These are phyloP conservation scores for Danionella dracula DNA, from an alignment of 2,797 vertebrate species.

Conservation along the genomic window DNA sequence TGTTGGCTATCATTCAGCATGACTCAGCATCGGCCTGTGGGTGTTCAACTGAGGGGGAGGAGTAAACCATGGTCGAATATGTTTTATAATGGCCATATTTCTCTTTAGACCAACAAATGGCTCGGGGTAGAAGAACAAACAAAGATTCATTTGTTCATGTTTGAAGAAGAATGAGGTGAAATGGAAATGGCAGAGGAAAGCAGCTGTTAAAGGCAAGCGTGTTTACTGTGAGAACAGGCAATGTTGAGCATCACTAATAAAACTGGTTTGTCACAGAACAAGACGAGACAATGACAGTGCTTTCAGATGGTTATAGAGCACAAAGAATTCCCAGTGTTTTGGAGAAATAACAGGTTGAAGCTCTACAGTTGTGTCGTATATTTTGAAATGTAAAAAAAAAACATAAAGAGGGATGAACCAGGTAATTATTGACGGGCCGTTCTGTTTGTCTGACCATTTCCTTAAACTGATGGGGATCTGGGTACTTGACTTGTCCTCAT, in stretches of 20 bases:
- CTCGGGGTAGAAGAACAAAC: neutral
- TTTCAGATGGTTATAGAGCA: no score
- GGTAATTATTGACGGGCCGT: no score
- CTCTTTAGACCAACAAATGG: neutral
- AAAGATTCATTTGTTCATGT: neutral
- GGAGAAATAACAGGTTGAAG: no score
- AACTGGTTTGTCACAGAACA: slow-evolving; percentile 23
- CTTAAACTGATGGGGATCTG: neutral
- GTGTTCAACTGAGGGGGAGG: neutral
- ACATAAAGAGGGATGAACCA: no score
- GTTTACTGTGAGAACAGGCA: no score
- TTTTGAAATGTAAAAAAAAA: no score
- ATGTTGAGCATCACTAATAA: neutral
- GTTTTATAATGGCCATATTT: neutral
- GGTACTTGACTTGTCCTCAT: neutral
- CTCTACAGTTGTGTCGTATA: neutral
- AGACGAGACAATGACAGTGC: no score
- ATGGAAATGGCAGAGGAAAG: neutral
- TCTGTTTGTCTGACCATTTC: no score
- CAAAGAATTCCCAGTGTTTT: no score
- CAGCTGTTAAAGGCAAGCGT: no score
- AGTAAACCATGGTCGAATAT: neutral
- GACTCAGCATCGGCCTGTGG: slow-evolving; percentile 4
- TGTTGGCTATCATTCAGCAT: neutral
- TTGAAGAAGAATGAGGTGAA: neutral